phyloP scores from a whole-genome alignment of 2,113 vertebrate species.

The Peromyscus californicus region DNA sequence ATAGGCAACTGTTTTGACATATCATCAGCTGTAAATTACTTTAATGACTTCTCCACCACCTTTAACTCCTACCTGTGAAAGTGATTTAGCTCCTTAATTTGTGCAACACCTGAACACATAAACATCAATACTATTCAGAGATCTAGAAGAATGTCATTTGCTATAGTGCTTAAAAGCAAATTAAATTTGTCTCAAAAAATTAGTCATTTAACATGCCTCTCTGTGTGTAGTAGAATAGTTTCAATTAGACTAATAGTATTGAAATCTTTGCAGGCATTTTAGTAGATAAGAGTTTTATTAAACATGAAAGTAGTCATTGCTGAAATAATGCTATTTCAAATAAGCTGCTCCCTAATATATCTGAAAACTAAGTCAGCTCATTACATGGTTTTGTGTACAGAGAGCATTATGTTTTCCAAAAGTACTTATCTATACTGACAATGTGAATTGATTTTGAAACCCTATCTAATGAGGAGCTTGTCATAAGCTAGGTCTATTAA shows the following conservation, averaged over 20 bases:
- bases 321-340: conserved; percentile 60
- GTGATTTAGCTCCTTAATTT: conserved; percentile 85
- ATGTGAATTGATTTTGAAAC: conserved; percentile 32
- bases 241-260: conserved; percentile 64
- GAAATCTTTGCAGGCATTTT: conserved; percentile 53
- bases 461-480: conserved; percentile 41
- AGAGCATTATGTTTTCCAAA: conserved; percentile 34
- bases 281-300: conserved; percentile 69
- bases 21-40: conserved; percentile 82
- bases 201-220: conserved; percentile 71
- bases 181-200: conserved; percentile 72
- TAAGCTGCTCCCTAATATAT: conserved; percentile 41
- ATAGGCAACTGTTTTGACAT: conserved; percentile 79
- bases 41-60: conserved; percentile 84
- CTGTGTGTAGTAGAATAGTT: conserved; percentile 59
- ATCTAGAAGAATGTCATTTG: conserved; percentile 78
- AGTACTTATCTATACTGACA: conserved; percentile 11
- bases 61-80: conserved; percentile 82
- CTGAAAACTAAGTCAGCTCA: conserved; percentile 38
- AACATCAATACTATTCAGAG: conserved; percentile 82
- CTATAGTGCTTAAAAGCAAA: conserved; percentile 76
- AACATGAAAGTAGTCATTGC: conserved; percentile 37
- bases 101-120: conserved; percentile 81
- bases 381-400: not conserved
- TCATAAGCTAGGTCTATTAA: conserved; percentile 35